Conservation (phyloP, 2,797 vertebrate genomes). For the Octomys mimax region DNA sequence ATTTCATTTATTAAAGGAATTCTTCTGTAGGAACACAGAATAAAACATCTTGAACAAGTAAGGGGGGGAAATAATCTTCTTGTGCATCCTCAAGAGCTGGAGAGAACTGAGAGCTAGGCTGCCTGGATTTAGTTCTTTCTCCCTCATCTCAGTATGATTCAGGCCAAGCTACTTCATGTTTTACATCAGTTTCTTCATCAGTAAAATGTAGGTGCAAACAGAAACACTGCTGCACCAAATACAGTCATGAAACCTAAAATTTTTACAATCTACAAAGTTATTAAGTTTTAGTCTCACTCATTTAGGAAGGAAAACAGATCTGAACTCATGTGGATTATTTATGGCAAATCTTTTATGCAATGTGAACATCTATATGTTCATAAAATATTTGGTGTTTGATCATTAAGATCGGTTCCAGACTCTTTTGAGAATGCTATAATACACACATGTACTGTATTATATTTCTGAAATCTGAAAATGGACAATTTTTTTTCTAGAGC, state of each 20-base stretch:
- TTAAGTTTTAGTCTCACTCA: neutral
- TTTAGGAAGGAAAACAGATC: neutral
- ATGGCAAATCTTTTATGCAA: neutral
- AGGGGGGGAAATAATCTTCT: neutral
- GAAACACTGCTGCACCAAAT: neutral
- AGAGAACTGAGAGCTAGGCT: neutral
- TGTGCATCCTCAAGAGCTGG: neutral
- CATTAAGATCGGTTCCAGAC: neutral
- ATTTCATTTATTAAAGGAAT: neutral
- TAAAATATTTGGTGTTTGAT: neutral
- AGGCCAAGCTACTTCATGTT: neutral
- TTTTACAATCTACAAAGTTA: neutral
- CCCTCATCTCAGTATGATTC: neutral
- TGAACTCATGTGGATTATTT: neutral
- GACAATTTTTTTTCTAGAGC: neutral
- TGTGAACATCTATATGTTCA: neutral
- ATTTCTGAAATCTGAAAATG: constrained; percentile 14
- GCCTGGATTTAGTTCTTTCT: neutral
- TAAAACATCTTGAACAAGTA: neutral
- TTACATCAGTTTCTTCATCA: neutral
- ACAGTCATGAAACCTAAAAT: neutral
- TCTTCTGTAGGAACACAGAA: neutral
- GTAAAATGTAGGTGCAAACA: neutral
- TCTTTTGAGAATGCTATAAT: neutral
- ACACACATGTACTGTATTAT: neutral